These are phyloP conservation scores for Chascanopsetta lugubris DNA, from an alignment of 2,113 vertebrate genomes.

Conservation along the genomic window DNA sequence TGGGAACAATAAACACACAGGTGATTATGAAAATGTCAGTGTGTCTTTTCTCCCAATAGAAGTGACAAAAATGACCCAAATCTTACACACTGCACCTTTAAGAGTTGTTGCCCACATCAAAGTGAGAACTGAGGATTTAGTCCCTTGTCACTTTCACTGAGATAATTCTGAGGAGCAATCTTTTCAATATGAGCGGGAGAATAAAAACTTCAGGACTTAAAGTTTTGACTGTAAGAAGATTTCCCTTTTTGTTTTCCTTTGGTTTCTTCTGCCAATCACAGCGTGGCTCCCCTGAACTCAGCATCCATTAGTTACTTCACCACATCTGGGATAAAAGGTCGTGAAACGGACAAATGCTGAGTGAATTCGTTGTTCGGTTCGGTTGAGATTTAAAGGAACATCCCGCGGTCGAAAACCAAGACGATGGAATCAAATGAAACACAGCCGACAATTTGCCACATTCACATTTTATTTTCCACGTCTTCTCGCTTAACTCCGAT, in stretches of 20 bases:
- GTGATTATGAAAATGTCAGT: no score
- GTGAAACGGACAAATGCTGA: constrained; percentile 7
- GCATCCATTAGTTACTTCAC: constrained; percentile 12
- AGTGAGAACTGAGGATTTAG: background rate
- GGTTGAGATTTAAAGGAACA: constrained; percentile 1
- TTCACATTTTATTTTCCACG: constrained; percentile 74
- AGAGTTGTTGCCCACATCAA: background rate
- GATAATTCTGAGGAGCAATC: background rate
- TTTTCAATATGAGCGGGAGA: background rate
- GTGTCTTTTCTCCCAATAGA: no score
- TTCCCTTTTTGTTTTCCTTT: background rate
- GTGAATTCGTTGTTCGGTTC: background rate
- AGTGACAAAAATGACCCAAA: no score
- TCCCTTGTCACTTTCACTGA: background rate
- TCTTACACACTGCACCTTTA: no score
- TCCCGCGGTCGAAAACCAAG: no score
- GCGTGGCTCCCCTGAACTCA: constrained; percentile 5
- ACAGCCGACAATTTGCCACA: constrained; percentile 28
- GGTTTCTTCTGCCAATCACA: constrained; percentile 2
- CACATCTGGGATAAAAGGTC: constrained; percentile 5
- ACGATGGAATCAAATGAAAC: background rate
- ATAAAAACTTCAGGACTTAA: background rate
- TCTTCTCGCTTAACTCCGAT: constrained; percentile 33
- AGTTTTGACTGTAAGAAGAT: background rate
- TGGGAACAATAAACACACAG: no score